Conservation (phyloP, 2,113 vertebrate species). For the Pterocles orientalis region DNA sequence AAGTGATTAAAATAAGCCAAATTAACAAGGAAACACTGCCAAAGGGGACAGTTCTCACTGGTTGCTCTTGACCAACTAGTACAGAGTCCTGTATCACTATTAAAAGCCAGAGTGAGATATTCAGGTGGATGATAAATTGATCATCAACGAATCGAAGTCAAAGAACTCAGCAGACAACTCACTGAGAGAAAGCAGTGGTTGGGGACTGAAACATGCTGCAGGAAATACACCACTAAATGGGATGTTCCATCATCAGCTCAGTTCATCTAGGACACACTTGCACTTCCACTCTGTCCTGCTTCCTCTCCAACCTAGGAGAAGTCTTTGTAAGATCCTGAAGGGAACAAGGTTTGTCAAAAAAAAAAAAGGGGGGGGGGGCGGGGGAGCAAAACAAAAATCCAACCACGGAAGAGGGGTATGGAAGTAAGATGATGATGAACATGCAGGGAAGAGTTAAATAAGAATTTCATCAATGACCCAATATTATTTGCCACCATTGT, state of each 20-base stretch:
- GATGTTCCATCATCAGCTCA: neutral
- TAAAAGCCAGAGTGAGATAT: neutral
- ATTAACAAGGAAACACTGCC: neutral
- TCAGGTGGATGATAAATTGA: neutral
- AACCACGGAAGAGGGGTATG: neutral
- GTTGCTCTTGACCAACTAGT: neutral
- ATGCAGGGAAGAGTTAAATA: neutral
- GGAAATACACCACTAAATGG: neutral
- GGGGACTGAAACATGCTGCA: neutral
- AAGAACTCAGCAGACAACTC: neutral
- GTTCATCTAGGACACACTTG: neutral
- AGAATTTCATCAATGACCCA: neutral
- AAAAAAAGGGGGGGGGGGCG: accelerated
- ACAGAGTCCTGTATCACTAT: neutral
- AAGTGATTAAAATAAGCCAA: neutral
- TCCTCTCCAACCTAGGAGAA: neutral
- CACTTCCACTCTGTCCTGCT: neutral
- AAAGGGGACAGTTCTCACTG: neutral
- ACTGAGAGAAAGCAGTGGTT: neutral
- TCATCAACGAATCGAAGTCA: neutral
- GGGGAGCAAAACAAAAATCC: neutral
- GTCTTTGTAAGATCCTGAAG: neutral
- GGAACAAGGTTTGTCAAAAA: neutral
- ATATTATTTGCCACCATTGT: neutral
- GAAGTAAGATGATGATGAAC: neutral